Conservation (phyloP, 2,797 vertebrate genomes). For the Cuculus canorus region DNA sequence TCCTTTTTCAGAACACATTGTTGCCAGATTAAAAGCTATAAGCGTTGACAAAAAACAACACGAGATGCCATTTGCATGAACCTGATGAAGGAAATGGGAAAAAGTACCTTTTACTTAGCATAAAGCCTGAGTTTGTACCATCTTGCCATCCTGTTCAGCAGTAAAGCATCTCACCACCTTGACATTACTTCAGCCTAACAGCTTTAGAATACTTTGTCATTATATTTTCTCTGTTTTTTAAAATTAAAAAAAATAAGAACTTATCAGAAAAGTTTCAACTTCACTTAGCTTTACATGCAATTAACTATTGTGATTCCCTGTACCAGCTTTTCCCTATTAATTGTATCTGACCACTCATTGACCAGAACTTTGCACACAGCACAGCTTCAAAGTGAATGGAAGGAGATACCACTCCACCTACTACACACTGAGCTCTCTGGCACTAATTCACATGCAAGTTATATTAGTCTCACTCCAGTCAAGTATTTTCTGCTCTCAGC, state of each 20-base stretch:
- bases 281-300: background rate
- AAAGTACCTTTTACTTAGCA: background rate
- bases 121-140: background rate
- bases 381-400: rapidly evolving
- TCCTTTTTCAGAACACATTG: rapidly evolving
- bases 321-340: background rate
- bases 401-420: background rate
- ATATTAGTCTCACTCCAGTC: background rate
- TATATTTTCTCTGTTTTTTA: background rate
- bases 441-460: rapidly evolving
- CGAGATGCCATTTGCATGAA: background rate
- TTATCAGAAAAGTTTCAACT: background rate
- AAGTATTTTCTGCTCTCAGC: background rate
- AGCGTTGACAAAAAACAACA: background rate
- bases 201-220: background rate
- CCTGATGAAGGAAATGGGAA: background rate
- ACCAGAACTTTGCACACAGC: background rate
- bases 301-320: background rate
- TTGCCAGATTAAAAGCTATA: background rate
- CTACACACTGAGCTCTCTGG: background rate
- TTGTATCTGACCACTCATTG: background rate
- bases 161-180: background rate
- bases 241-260: background rate
- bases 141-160: background rate
- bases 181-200: background rate